Conservation (phyloP, 1,140 invertebrate genomes). For the Drosophila obscura region DNA sequence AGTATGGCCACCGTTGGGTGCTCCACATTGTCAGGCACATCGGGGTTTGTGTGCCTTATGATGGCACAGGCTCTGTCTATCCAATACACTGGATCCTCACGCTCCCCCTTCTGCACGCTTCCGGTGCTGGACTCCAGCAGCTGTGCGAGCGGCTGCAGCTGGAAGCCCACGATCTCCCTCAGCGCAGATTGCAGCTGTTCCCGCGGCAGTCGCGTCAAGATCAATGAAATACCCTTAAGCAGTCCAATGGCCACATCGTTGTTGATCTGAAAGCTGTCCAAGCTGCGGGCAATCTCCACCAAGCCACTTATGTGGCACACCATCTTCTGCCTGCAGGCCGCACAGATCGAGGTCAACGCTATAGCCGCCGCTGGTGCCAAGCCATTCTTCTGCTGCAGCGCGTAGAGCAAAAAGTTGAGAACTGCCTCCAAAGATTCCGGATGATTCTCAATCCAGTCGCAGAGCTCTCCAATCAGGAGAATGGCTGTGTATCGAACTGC, state of each 20-base stretch:
- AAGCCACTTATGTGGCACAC: slow-evolving; percentile 91
- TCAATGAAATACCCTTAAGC: slow-evolving; percentile 90
- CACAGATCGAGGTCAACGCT: slow-evolving; percentile 88
- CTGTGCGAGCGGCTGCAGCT: slow-evolving; percentile 88
- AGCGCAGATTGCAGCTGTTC: slow-evolving; percentile 88
- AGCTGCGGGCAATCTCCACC: slow-evolving; percentile 90
- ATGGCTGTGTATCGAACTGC: slow-evolving; percentile 95
- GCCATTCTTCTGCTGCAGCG: slow-evolving; percentile 89
- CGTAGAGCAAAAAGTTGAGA: slow-evolving; percentile 90
- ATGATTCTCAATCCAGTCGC: slow-evolving; percentile 97
- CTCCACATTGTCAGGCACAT: slow-evolving; percentile 85
- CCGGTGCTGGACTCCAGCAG: slow-evolving; percentile 83
- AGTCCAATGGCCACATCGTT: slow-evolving; percentile 92
- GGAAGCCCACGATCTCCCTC: slow-evolving; percentile 91
- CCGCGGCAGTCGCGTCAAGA: slow-evolving; percentile 87
- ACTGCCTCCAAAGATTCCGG: slow-evolving; percentile 91
- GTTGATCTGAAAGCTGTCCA: slow-evolving; percentile 92
- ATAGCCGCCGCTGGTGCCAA: slow-evolving; percentile 91
- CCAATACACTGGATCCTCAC: slow-evolving; percentile 95
- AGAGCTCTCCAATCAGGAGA: slow-evolving; percentile 94
- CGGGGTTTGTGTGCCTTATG: slow-evolving; percentile 91
- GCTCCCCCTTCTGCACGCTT: slow-evolving; percentile 82
- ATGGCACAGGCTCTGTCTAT: slow-evolving; percentile 95
- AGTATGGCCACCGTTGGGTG: slow-evolving; percentile 94
- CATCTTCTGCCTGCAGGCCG: slow-evolving; percentile 92